Evolutionary conservation across 2,888 invertebrate genomes (phyloP), one percentile per base, ranked within the genome.

Genomic region (Tenthredo mesomela): DNA sequence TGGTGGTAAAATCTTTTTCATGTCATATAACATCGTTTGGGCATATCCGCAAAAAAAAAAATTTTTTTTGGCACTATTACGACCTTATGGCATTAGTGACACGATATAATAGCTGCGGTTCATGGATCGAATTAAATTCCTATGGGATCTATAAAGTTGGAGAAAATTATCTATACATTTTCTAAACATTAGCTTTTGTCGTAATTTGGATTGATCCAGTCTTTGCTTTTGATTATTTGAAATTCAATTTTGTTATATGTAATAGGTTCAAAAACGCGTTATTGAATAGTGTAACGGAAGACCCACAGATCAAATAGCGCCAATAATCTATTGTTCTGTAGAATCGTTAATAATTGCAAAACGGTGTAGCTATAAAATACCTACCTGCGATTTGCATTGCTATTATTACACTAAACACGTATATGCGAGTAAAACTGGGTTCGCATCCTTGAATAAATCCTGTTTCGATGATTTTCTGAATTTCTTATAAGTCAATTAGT

Each of bases 271-370:
- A 43, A 43, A 73, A 25, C 73, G 43, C 21, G 73, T 43, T 43
- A 43, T 73, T 73, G 33, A 73, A 73, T 43, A 21, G 21, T 43
- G 73, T 43, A 43, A 73, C 33, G 15, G 3, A n/a, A 73, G 73
- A 73, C 73, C 25, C 43, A 50, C 43, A 54, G 6, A n/a, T 21
- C 37, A 43, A 43, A 43, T 43, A 43, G 6, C 73, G 6, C 73
- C 73, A 73, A 73, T 43, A 43, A 43, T 73, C 73, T 43, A 73
- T 73, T 73, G 73, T 73, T 43, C 43, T 12, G 73, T 21, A 3
- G 15, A 33, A 67, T 25, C 18, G n/a, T 43, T 73, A 10, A 29
- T 73, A 10, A 29, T 73, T 67, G 29, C 18, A 5, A 33, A 33
- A 18, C 21, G 4, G 6, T 12, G 67, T 33, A 67, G 15, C 43